These are phyloP conservation scores for Auanema freiburgensis DNA, from an alignment of 2,888 invertebrate species.

Conservation along the genomic window DNA sequence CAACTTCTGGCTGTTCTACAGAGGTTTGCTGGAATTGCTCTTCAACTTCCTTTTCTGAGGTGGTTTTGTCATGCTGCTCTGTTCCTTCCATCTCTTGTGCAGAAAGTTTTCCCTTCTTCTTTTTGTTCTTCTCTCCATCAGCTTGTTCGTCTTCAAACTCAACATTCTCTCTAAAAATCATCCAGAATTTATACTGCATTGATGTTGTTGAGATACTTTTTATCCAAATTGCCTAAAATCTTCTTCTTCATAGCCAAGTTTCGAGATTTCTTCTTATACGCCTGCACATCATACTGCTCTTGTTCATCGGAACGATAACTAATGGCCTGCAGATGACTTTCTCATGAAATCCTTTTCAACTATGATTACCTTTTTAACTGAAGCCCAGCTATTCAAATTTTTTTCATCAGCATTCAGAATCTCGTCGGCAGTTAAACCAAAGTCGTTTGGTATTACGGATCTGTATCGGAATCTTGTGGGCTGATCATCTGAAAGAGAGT, in stretches of 20 bases:
- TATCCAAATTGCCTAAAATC: slow-evolving; percentile 69
- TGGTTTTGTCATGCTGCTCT: slow-evolving; percentile 12
- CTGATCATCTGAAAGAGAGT: slow-evolving; percentile 70
- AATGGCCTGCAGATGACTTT: slow-evolving; percentile 29
- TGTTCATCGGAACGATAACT: slow-evolving; percentile 72
- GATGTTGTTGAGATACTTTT: slow-evolving; percentile 17
- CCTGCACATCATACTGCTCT: slow-evolving; percentile 79
- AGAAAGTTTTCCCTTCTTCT: slow-evolving; percentile 16
- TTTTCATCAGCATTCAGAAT: slow-evolving; percentile 87
- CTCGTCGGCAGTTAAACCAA: slow-evolving; percentile 88
- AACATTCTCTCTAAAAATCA: neutral
- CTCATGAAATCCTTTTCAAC: neutral
- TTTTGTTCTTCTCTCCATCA: slow-evolving; percentile 14
- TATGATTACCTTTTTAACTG: slow-evolving; percentile 75
- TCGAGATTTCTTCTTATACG: slow-evolving; percentile 76
- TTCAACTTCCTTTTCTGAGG: neutral
- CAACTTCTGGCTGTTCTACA: neutral
- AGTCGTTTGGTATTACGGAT: slow-evolving; percentile 82
- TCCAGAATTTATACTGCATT: neutral
- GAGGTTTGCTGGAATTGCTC: neutral
- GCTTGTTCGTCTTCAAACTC: slow-evolving; percentile 11
- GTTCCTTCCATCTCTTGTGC: neutral
- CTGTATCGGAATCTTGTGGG: slow-evolving; percentile 90
- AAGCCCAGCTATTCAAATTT: slow-evolving; percentile 92
- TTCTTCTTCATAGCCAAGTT: slow-evolving; percentile 79